These are phyloP conservation scores for Orthosia cruda DNA, from an alignment of 2,888 invertebrate species.

Conservation along the genomic window DNA sequence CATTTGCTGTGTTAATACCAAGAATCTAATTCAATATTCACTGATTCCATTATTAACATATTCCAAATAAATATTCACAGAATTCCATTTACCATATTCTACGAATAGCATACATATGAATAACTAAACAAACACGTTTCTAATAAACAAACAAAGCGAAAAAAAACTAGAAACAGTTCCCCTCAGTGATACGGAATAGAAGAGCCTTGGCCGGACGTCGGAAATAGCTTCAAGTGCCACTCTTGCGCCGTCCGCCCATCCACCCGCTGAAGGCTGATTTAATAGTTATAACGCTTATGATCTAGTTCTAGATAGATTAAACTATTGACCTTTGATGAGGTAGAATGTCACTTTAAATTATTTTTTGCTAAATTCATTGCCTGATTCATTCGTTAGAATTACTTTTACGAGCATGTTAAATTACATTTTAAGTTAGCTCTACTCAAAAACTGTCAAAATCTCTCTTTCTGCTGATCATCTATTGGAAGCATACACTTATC, in stretches of 20 bases:
- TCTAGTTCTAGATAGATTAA: slow-evolving; percentile 11
- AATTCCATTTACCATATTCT: not conserved
- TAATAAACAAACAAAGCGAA: slow-evolving; percentile 26
- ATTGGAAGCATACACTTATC: not conserved
- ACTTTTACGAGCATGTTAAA: too few species aligned
- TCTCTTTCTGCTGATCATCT: not conserved
- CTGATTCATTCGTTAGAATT: too few species aligned
- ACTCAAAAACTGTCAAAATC: not conserved
- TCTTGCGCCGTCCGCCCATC: slow-evolving; percentile 59
- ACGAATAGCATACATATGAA: slow-evolving; percentile 10
- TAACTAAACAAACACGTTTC: slow-evolving; percentile 21
- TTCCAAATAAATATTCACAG: not conserved
- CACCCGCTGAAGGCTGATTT: slow-evolving; percentile 52
- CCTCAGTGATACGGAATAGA: slow-evolving; percentile 35
- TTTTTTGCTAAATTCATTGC: not conserved
- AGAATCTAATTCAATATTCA: not conserved
- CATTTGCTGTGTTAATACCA: not conserved
- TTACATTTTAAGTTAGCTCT: not conserved
- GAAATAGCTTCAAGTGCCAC: slow-evolving; percentile 72
- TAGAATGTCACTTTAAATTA: not conserved
- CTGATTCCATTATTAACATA: not conserved
- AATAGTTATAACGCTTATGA: slow-evolving; percentile 34
- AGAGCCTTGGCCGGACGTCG: slow-evolving; percentile 69
- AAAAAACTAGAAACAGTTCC: slow-evolving; percentile 39
- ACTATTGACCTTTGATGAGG: not conserved